These are phyloP conservation scores for Stramonita haemastoma DNA, from an alignment of 2,888 invertebrate genomes.

Conservation along the genomic window DNA sequence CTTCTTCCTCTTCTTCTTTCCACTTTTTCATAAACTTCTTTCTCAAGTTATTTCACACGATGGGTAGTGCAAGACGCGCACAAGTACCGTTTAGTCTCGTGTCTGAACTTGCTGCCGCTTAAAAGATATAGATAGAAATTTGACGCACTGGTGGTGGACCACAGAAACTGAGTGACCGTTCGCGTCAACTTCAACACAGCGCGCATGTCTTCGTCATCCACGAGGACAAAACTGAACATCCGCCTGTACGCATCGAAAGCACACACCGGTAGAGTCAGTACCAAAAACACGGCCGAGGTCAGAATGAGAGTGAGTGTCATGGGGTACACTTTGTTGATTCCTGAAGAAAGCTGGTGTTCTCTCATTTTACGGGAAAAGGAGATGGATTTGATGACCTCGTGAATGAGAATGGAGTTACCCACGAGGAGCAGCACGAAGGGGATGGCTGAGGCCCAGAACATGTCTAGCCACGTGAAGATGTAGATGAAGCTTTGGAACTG, in stretches of 20 bases:
- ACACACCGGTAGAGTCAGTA: not conserved
- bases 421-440: not conserved
- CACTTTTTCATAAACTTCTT: too few relatives aligned
- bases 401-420: not conserved
- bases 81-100: not conserved
- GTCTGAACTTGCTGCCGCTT: not conserved
- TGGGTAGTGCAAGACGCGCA: too few relatives aligned
- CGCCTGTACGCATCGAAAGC: not conserved
- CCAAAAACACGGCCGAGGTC: not conserved
- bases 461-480: not conserved
- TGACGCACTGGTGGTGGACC: not conserved
- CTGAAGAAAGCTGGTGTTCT: not conserved
- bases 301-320: not conserved
- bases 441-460: not conserved
- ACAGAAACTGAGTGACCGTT: not conserved
- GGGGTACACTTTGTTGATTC: not conserved
- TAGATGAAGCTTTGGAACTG: not conserved
- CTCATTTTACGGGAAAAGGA: not conserved
- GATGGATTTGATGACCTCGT: not conserved
- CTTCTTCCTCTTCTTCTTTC: too few relatives aligned
- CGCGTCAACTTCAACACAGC: not conserved
- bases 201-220: not conserved
- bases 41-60: too few relatives aligned
- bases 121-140: slow-evolving; percentile 5
- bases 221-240: not conserved